Percentiles rank a stretch among this genome's conserved stretches.
These are phyloP conservation scores for Rhyacichthys aspro DNA, from an alignment of 2,797 vertebrate species.

Conservation along the genomic window DNA sequence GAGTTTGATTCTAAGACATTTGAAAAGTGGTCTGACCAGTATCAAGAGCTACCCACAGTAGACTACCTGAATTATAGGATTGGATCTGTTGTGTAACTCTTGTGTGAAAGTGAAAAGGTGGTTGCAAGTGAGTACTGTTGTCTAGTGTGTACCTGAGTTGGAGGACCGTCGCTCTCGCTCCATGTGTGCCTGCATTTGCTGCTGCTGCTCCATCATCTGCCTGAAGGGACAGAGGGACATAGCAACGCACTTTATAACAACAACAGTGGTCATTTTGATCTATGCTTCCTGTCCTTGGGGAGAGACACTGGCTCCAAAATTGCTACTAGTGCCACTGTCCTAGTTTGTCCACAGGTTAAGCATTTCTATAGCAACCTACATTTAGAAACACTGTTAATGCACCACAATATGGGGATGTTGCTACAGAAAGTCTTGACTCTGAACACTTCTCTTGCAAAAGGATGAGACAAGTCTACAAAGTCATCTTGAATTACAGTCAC, in stretches of 20 bases:
- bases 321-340: no score
- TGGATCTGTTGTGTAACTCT: not conserved
- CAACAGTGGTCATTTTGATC: no score
- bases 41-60: no score
- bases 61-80: no score
- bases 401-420: no score
- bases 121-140: not conserved
- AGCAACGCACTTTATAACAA: not conserved
- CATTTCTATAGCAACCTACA: no score
- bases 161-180: conserved; percentile 94
- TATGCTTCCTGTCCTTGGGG: no score
- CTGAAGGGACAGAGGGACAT: conserved; percentile 69
- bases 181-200: conserved; percentile 92
- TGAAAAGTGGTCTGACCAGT: no score
- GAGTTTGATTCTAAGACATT: no score
- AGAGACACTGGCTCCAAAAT: no score
- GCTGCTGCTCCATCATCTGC: conserved; percentile 95
- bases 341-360: not conserved
- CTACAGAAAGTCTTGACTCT: not conserved
- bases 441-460: no score
- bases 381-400: not conserved
- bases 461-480: not conserved
- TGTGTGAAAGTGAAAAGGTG: not conserved
- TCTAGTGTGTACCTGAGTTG: conserved; percentile 84
- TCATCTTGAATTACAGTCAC: not conserved